phyloP scores from a whole-genome alignment of 2,113 vertebrate species.

The Kryptolebias marmoratus region DNA sequence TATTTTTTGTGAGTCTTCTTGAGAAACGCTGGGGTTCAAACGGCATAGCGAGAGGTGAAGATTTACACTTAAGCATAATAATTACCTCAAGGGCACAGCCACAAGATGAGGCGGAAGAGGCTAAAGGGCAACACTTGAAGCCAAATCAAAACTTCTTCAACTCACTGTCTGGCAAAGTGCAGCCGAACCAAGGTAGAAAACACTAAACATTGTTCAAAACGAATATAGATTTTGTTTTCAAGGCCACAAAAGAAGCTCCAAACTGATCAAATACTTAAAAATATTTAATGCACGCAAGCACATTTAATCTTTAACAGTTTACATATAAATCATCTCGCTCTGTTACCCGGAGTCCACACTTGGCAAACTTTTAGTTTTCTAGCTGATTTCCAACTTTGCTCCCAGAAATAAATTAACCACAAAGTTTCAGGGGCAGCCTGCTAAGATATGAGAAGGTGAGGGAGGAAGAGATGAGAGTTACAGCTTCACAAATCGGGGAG shows the following conservation, averaged over 20 bases:
- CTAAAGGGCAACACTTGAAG: background rate
- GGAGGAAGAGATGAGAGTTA: slow-evolving; percentile 1
- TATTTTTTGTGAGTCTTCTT: background rate
- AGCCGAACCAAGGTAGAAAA: background rate
- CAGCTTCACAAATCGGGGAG: slow-evolving; percentile 34
- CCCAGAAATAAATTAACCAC: slow-evolving; percentile 55
- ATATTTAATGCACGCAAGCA: background rate
- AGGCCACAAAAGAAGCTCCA: background rate
- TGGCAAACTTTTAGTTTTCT: slow-evolving; percentile 28
- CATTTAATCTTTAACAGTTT: slow-evolving; percentile 38
- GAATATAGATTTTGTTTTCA: background rate
- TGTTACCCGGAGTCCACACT: slow-evolving; percentile 47
- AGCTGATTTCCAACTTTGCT: slow-evolving; percentile 29
- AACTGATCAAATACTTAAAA: background rate
- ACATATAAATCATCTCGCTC: slow-evolving; percentile 12
- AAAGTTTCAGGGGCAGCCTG: slow-evolving; percentile 38
- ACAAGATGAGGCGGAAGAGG: slow-evolving; percentile 5
- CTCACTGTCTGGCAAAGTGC: background rate
- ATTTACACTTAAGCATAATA: slow-evolving; percentile 3
- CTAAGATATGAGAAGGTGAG: slow-evolving; percentile 11
- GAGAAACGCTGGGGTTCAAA: background rate
- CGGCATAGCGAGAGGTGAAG: slow-evolving; percentile 8
- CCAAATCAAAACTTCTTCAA: background rate
- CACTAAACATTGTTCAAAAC: background rate
- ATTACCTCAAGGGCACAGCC: slow-evolving; percentile 10